Conservation (phyloP, 2,113 vertebrate genomes). For the Poeciliopsis prolifica region DNA sequence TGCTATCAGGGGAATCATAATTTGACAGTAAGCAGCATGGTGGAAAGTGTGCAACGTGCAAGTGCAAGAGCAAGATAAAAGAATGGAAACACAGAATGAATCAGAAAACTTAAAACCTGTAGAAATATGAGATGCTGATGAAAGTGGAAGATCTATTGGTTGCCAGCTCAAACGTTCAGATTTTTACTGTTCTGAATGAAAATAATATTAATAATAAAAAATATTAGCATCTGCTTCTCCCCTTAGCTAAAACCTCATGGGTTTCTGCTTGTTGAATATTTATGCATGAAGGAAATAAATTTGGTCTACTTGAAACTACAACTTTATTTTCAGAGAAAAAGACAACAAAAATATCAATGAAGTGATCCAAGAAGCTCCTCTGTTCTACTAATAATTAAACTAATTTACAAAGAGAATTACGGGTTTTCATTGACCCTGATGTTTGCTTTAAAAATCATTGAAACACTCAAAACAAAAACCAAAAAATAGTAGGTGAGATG, state of each 20-base stretch:
- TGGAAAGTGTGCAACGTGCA: constrained; percentile 31
- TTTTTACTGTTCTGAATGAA: constrained; percentile 37
- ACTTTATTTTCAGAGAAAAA: constrained; percentile 21
- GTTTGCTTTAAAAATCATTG: neutral
- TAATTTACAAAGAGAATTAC: constrained; percentile 18
- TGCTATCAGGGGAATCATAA: constrained; percentile 35
- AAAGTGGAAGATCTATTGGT: constrained; percentile 14
- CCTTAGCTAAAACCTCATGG: constrained; percentile 15
- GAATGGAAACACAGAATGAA: neutral
- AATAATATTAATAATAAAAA: constrained; percentile 40
- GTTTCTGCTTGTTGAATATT: constrained; percentile 42
- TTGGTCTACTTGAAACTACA: constrained; percentile 3
- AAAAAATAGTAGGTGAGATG: neutral
- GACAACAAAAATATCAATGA: neutral
- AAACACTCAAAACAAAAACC: constrained; percentile 2
- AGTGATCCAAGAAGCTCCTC: constrained; percentile 1
- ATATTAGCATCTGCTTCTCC: constrained; percentile 34
- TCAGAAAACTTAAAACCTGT: constrained; percentile 10
- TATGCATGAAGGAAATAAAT: constrained; percentile 38
- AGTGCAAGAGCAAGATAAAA: neutral
- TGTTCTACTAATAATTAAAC: constrained; percentile 18
- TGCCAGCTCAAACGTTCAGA: constrained; percentile 19
- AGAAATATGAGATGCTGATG: constrained; percentile 24
- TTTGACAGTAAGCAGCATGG: constrained; percentile 19
- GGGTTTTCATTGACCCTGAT: constrained; percentile 4